A percentile compares a stretch with the other conserved stretches of the same genome.
Conservation (phyloP, 2,797 vertebrate genomes). For the Bryconaethiops microstoma region DNA sequence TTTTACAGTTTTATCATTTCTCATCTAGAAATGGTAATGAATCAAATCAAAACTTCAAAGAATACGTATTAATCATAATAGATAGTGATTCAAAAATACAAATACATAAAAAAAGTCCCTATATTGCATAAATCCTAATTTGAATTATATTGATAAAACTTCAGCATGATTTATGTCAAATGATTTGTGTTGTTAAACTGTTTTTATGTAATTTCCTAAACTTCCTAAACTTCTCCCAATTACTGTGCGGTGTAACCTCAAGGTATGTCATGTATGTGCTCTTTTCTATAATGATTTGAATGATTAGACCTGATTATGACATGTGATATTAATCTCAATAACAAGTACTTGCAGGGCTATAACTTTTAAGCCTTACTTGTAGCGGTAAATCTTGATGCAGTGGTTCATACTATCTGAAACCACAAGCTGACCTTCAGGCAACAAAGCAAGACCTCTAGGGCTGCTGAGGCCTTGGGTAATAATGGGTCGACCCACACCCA, state of each 20-base stretch:
- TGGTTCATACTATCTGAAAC: slow-evolving; percentile 86
- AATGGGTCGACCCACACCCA: slow-evolving; percentile 70
- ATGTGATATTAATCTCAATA: background rate
- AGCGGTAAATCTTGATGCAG: slow-evolving; percentile 81
- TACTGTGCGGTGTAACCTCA: too few species aligned
- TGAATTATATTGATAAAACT: background rate
- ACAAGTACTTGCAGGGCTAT: background rate
- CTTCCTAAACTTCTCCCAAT: background rate
- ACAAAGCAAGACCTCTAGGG: slow-evolving; percentile 77
- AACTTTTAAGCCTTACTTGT: slow-evolving; percentile 62
- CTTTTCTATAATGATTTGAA: background rate
- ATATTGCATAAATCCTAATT: background rate
- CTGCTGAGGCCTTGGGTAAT: slow-evolving; percentile 76
- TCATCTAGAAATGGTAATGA: background rate
- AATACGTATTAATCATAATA: background rate
- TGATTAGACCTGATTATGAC: background rate
- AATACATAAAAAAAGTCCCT: background rate
- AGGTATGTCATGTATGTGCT: too few species aligned
- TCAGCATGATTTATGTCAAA: background rate
- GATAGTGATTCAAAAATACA: background rate
- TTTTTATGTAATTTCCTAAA: background rate
- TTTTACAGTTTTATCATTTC: background rate
- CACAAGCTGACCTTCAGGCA: slow-evolving; percentile 75
- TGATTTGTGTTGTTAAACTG: background rate
- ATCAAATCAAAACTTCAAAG: background rate